Evolutionary conservation across 2,113 vertebrate species (phyloP).

Genomic region (Oreochromis niloticus): DNA sequence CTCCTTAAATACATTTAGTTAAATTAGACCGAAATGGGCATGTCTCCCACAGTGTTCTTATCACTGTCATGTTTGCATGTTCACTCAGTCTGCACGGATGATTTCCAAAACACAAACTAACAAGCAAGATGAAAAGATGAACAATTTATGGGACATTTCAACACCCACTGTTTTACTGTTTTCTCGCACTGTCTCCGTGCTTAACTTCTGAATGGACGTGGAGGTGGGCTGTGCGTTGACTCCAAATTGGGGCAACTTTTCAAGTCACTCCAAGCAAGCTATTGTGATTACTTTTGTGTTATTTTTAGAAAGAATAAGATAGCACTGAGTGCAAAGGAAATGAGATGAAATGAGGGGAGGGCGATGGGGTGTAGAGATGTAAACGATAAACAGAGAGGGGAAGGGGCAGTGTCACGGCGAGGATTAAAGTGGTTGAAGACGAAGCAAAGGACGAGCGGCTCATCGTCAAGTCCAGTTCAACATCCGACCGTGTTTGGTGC

Average conservation of each 20-base stretch:
- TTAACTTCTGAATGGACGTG: neutral
- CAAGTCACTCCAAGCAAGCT: constrained; percentile 37
- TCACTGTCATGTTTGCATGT: neutral
- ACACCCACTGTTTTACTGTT: neutral
- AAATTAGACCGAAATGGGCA: neutral
- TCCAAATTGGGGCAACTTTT: neutral
- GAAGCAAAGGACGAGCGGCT: constrained; percentile 4
- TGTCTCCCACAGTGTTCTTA: neutral
- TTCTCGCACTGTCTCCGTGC: neutral
- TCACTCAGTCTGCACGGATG: neutral
- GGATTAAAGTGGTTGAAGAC: constrained; percentile 27
- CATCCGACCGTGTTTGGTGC: neutral
- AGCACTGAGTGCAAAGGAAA: constrained; percentile 51
- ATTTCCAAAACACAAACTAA: neutral
- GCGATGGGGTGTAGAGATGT: constrained; percentile 30
- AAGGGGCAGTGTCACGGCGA: constrained; percentile 20
- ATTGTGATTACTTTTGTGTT: constrained; percentile 54
- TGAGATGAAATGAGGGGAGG: constrained; percentile 56
- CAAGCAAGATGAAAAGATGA: neutral
- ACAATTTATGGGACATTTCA: neutral
- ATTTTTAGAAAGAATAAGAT: constrained; percentile 65
- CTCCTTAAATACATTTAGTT: neutral
- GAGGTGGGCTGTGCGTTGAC: neutral
- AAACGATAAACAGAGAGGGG: constrained; percentile 47
- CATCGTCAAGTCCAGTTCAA: constrained; percentile 25